Percentiles rank a stretch among this genome's conserved stretches.
These are phyloP conservation scores for Mastomys coucha DNA, from an alignment of 2,113 vertebrate species.

Conservation along the genomic window DNA sequence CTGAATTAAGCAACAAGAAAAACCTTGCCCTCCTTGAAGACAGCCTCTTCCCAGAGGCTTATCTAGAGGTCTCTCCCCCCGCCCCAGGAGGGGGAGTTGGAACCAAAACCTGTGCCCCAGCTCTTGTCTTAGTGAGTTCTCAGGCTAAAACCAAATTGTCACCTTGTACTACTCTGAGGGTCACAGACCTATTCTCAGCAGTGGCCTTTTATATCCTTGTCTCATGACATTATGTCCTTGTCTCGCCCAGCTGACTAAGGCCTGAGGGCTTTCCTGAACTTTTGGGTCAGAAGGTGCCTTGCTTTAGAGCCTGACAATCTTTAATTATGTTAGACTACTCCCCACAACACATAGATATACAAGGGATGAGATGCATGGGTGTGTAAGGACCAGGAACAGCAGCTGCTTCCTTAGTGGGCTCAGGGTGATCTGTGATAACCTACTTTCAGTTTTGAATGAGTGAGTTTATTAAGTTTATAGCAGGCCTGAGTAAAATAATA, in stretches of 20 bases:
- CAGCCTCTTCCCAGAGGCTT: neutral
- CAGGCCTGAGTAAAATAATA: neutral
- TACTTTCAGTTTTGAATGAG: neutral
- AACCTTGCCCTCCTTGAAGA: neutral
- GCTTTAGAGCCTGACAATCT: neutral
- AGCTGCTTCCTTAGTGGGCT: neutral
- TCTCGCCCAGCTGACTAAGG: neutral
- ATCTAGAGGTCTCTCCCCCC: neutral
- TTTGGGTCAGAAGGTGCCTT: neutral
- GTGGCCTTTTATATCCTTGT: neutral
- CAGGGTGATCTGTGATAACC: neutral
- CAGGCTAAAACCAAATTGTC: neutral
- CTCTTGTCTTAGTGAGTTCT: neutral
- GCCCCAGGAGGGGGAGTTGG: neutral
- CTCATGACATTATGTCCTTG: neutral
- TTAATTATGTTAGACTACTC: neutral
- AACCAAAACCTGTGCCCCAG: neutral
- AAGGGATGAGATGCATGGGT: neutral
- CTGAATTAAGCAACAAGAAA: neutral
- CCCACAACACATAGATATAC: rapidly evolving
- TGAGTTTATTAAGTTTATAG: neutral
- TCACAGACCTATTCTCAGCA: neutral
- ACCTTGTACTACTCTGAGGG: neutral
- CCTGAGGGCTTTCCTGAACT: neutral
- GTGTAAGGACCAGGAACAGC: neutral